Percentiles rank a stretch among this genome's conserved stretches.
phyloP scores from a whole-genome alignment of 2,113 vertebrate genomes.

The Ceyx margarethae region DNA sequence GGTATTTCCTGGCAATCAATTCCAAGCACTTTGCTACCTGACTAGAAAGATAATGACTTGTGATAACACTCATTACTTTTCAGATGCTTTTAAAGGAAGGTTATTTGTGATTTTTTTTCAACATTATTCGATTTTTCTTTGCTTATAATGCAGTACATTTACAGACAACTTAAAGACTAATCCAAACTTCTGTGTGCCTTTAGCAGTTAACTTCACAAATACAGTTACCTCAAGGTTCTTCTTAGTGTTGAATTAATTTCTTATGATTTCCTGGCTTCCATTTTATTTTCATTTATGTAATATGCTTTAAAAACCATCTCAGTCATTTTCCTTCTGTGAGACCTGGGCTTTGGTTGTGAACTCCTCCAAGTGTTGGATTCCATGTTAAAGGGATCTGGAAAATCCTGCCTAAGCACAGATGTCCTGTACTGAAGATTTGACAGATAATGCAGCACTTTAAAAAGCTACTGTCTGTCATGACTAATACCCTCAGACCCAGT shows the following conservation, averaged over 20 bases:
- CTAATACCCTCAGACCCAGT: neutral
- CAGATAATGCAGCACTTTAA: neutral
- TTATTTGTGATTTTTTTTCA: neutral
- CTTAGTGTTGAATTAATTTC: neutral
- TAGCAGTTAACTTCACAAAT: neutral
- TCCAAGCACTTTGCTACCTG: neutral
- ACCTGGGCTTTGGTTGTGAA: neutral
- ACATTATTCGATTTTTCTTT: neutral
- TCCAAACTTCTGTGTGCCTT: neutral
- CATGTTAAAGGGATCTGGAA: neutral
- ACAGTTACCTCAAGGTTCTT: neutral
- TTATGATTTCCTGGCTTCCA: neutral
- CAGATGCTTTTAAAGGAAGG: neutral
- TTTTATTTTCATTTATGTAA: neutral
- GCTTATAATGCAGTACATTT: neutral
- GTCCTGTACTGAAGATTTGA: constrained; percentile 19
- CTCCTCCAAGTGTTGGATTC: neutral
- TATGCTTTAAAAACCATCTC: neutral
- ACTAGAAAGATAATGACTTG: neutral
- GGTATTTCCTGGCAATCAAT: neutral
- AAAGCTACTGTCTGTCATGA: constrained; percentile 29
- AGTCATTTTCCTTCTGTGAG: neutral
- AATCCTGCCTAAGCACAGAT: constrained; percentile 5
- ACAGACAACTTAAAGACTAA: neutral
- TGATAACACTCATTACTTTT: neutral